phyloP scores from a whole-genome alignment of 2,888 invertebrate genomes.

The Dolichopus griseipennis region DNA sequence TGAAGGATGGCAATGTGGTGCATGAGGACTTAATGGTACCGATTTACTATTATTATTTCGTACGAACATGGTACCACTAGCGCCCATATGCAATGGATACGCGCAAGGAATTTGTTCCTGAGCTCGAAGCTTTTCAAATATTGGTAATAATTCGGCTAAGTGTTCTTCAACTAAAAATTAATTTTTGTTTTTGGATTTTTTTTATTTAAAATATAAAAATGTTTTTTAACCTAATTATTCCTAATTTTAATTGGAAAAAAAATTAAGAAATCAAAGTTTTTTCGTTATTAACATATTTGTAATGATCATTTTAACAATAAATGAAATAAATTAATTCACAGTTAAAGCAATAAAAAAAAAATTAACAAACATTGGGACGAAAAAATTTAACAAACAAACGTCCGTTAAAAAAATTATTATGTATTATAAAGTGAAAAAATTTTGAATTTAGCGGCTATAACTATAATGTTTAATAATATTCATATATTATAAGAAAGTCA shows the following conservation, averaged over 20 bases:
- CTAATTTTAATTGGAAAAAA: neutral
- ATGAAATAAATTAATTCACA: too few relatives aligned
- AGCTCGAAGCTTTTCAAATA: slow-evolving; percentile 87
- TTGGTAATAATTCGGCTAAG: slow-evolving; percentile 90
- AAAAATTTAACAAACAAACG: too few relatives aligned
- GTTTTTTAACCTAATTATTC: neutral
- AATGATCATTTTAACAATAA: neutral
- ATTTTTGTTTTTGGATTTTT: slow-evolving; percentile 11
- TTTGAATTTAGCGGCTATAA: too few relatives aligned
- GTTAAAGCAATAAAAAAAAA: too few relatives aligned
- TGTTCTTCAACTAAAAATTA: slow-evolving; percentile 72
- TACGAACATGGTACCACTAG: slow-evolving; percentile 55
- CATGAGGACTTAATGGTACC: slow-evolving; percentile 55
- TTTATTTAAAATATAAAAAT: neutral
- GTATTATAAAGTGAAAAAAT: too few relatives aligned
- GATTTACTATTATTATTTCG: slow-evolving; percentile 55
- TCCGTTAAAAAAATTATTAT: too few relatives aligned
- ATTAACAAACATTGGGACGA: too few relatives aligned
- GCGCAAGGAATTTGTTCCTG: slow-evolving; percentile 86
- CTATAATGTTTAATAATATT: too few relatives aligned
- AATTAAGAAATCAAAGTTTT: slow-evolving; percentile 4
- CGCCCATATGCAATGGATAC: slow-evolving; percentile 79
- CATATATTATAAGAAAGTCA: too few relatives aligned
- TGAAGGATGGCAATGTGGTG: slow-evolving; percentile 56
- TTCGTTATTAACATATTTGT: neutral